These are phyloP conservation scores for Phania funesta DNA, from an alignment of 2,888 invertebrate species.

Conservation along the genomic window DNA sequence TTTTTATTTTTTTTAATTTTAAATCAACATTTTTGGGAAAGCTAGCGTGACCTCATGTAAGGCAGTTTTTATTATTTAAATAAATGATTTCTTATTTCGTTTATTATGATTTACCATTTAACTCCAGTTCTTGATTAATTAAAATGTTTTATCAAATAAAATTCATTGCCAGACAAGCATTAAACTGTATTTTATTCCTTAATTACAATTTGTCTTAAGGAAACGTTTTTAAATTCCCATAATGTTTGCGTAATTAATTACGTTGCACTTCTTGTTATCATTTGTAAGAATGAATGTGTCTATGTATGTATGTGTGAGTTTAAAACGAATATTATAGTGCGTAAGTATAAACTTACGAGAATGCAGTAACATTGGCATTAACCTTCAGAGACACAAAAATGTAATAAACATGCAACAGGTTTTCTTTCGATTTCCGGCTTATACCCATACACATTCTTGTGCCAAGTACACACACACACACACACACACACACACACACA, in stretches of 20 bases:
- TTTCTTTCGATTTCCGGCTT: slow-evolving; percentile 65
- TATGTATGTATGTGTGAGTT: not conserved
- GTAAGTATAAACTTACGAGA: not conserved
- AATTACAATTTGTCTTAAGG: slow-evolving; percentile 30
- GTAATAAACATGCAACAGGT: slow-evolving; percentile 62
- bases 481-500: too few species aligned
- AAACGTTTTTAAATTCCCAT: slow-evolving; percentile 30
- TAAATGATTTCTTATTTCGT: not conserved
- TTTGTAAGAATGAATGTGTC: not conserved
- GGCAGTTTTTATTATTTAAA: not conserved
- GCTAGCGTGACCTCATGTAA: too few species aligned
- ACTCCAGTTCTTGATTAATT: not conserved
- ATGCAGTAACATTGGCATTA: slow-evolving; percentile 60
- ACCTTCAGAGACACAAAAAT: slow-evolving; percentile 38
- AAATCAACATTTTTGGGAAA: too few species aligned
- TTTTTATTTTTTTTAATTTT: too few species aligned
- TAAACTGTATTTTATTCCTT: slow-evolving; percentile 13
- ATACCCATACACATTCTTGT: slow-evolving; percentile 26
- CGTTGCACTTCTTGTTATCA: slow-evolving; percentile 31
- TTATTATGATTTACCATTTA: not conserved
- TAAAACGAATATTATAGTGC: not conserved
- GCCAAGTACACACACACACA: not conserved
- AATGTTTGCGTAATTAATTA: slow-evolving; percentile 46
- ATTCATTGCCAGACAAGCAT: slow-evolving; percentile 5
- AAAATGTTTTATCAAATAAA: not conserved